phyloP scores from a whole-genome alignment of 2,113 vertebrate species.

The Apeltes quadracus region DNA sequence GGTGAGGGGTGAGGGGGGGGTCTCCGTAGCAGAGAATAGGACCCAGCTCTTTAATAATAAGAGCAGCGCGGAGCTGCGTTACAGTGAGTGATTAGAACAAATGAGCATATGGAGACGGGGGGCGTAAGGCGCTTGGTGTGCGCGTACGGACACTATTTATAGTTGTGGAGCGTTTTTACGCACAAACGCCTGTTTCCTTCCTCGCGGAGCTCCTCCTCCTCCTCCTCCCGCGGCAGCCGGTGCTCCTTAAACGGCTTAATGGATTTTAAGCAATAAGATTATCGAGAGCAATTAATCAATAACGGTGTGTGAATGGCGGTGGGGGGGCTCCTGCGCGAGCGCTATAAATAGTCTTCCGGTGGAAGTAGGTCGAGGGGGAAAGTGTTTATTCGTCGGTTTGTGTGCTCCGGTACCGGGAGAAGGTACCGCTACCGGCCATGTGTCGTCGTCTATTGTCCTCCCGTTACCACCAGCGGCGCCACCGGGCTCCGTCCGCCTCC shows the following conservation, averaged over 20 bases:
- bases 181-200: conserved; percentile 19
- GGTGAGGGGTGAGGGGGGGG: background rate
- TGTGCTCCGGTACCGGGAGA: background rate
- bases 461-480: conserved; percentile 68
- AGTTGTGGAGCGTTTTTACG: conserved; percentile 57
- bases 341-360: conserved; percentile 38
- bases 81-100: conserved; percentile 13
- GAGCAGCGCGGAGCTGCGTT: conserved; percentile 3
- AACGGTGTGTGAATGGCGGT: conserved; percentile 17
- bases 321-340: conserved; percentile 1
- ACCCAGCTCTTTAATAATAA: background rate
- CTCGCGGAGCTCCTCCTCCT: too few relatives aligned
- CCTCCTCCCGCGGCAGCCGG: background rate
- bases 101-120: conserved; percentile 24
- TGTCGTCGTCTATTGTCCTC: conserved; percentile 79
- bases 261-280: conserved; percentile 64
- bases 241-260: conserved; percentile 63
- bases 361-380: background rate
- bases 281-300: conserved; percentile 65
- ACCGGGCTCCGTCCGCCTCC: conserved; percentile 37
- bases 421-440: conserved; percentile 62
- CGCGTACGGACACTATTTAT: conserved; percentile 47
- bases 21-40: conserved; percentile 6
- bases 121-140: background rate
- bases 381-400: background rate